Conservation (phyloP, 2,888 invertebrate genomes). For the Pseudococcus longispinus region DNA sequence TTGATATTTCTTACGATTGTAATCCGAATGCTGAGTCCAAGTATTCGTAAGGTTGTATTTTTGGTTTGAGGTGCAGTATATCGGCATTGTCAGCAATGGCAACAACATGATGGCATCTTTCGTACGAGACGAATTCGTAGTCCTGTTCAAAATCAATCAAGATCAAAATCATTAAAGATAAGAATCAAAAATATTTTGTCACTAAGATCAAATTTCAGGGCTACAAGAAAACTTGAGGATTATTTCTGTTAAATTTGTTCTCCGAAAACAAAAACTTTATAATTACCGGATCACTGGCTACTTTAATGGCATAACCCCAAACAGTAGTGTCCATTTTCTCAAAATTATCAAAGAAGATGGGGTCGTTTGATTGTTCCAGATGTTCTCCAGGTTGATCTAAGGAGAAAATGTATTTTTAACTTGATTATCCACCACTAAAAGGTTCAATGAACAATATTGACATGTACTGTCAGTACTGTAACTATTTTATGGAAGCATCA, state of each 20-base stretch:
- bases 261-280: background rate
- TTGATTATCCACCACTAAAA: too few species aligned
- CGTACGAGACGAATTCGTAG: slow-evolving; percentile 57
- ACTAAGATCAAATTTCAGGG: background rate
- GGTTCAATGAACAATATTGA: too few species aligned
- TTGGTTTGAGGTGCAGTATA: slow-evolving; percentile 56
- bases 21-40: background rate
- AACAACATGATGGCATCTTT: slow-evolving; percentile 48
- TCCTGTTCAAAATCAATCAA: slow-evolving; percentile 38
- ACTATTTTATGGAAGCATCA: too few species aligned
- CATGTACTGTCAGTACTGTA: too few species aligned
- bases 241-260: too few species aligned
- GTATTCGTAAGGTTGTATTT: slow-evolving; percentile 48
- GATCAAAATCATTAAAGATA: too few species aligned
- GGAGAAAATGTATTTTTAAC: background rate
- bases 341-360: slow-evolving; percentile 34
- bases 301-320: slow-evolving; percentile 51
- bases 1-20: background rate
- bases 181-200: too few species aligned
- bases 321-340: background rate
- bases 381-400: background rate
- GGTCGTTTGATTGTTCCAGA: background rate
- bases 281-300: slow-evolving; percentile 51
- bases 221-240: background rate
- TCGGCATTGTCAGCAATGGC: slow-evolving; percentile 48